These are phyloP conservation scores for Uropetala carovei DNA, from an alignment of 2,888 invertebrate species.

Conservation along the genomic window DNA sequence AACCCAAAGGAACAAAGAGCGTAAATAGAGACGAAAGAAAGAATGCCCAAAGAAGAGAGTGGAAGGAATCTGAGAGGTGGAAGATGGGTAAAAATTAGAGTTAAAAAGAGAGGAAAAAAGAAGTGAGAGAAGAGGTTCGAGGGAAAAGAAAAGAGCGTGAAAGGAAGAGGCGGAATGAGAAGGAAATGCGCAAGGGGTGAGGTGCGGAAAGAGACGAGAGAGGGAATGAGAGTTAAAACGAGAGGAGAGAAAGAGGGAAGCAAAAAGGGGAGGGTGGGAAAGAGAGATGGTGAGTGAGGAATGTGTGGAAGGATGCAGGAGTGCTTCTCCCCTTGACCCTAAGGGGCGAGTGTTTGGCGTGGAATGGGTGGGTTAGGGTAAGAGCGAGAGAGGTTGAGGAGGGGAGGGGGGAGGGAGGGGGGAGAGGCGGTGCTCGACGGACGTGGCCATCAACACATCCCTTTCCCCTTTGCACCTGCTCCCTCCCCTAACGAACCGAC, in stretches of 20 bases:
- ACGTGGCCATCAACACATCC: conserved; percentile 57
- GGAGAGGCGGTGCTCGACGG: neutral
- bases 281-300: neutral
- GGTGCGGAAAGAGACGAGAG: too few species aligned
- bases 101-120: too few species aligned
- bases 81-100: too few species aligned
- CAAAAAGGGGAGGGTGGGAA: neutral
- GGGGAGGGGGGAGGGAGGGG: neutral
- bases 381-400: neutral
- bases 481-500: conserved; percentile 62
- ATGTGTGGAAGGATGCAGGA: neutral
- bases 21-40: too few species aligned
- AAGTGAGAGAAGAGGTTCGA: too few species aligned
- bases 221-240: neutral
- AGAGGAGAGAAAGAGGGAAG: neutral
- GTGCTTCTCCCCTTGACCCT: conserved; percentile 4
- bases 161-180: too few species aligned
- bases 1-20: too few species aligned
- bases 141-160: too few species aligned
- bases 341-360: conserved; percentile 8
- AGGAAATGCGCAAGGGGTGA: too few species aligned
- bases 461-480: conserved; percentile 68
- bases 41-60: too few species aligned
- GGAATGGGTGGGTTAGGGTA: neutral
- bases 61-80: too few species aligned